phyloP scores from a whole-genome alignment of 1,140 invertebrate species.

The Pinna nobilis region DNA sequence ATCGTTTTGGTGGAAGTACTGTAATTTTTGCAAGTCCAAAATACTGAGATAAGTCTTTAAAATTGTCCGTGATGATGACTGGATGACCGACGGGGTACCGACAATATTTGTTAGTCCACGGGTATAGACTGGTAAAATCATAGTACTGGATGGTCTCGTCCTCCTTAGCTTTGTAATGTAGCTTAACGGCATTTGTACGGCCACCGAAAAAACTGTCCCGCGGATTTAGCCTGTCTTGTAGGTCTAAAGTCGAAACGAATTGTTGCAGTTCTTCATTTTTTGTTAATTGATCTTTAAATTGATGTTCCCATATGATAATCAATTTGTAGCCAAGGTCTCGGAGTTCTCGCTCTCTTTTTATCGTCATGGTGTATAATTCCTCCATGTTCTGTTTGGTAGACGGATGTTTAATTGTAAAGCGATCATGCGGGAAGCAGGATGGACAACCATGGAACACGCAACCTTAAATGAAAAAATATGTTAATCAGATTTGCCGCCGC shows the following conservation, averaged over 20 bases:
- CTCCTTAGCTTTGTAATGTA: conserved; percentile 5
- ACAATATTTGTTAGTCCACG: conserved; percentile 24
- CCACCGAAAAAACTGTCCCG: conserved; percentile 37
- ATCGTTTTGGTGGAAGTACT: conserved; percentile 2
- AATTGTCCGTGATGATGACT: conserved; percentile 20
- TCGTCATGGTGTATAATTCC: conserved; percentile 26
- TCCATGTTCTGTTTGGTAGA: conserved; percentile 22
- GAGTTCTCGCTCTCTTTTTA: conserved; percentile 4
- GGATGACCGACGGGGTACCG: conserved; percentile 31
- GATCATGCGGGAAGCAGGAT: conserved; percentile 19
- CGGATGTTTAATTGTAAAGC: conserved; percentile 7
- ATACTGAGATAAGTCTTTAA: conserved; percentile 6
- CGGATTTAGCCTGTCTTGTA: conserved; percentile 18
- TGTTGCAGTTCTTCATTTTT: neutral
- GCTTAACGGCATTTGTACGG: conserved; percentile 25
- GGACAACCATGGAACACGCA: conserved; percentile 34
- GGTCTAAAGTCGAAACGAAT: conserved; percentile 7
- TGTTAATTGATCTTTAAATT: conserved; percentile 10
- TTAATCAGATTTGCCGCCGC: neutral
- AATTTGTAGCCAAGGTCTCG: conserved; percentile 4
- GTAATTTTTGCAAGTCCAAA: conserved; percentile 29
- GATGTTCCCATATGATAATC: conserved; percentile 15
- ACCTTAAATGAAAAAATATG: neutral
- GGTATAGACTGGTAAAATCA: conserved; percentile 35
- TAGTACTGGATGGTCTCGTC: conserved; percentile 28